These are phyloP conservation scores for Allolobophora icterica DNA, from an alignment of 2,888 invertebrate species.

Conservation along the genomic window DNA sequence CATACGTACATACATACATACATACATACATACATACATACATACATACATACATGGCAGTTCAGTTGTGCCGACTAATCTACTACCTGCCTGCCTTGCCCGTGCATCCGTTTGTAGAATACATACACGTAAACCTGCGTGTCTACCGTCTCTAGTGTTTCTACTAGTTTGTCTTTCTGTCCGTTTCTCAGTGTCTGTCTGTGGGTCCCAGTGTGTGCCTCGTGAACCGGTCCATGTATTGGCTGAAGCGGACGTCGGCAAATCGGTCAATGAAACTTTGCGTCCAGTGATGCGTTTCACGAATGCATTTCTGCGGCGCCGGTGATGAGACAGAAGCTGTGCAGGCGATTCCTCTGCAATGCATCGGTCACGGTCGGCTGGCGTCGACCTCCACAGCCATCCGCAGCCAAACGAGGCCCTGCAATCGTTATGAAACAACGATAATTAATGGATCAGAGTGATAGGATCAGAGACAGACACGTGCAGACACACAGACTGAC, in stretches of 20 bases:
- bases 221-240: background rate
- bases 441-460: too few relatives aligned
- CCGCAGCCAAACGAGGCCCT: too few relatives aligned
- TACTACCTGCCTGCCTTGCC: background rate
- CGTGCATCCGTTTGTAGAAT: too few relatives aligned
- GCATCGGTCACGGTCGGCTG: background rate
- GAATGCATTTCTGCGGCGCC: background rate
- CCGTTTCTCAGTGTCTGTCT: background rate
- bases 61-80: background rate
- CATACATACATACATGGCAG: background rate
- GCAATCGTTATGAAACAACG: too few relatives aligned
- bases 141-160: too few relatives aligned
- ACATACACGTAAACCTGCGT: too few relatives aligned
- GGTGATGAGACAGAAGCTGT: background rate
- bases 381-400: background rate
- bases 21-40: too few relatives aligned
- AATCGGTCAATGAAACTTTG: background rate
- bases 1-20: too few relatives aligned
- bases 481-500: too few relatives aligned
- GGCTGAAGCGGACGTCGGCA: background rate
- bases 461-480: too few relatives aligned
- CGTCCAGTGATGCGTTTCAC: background rate
- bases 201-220: background rate
- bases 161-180: background rate
- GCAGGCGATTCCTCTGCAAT: slow-evolving; percentile 5